Conservation (phyloP, 2,113 vertebrate genomes). For the Uria aalge region DNA sequence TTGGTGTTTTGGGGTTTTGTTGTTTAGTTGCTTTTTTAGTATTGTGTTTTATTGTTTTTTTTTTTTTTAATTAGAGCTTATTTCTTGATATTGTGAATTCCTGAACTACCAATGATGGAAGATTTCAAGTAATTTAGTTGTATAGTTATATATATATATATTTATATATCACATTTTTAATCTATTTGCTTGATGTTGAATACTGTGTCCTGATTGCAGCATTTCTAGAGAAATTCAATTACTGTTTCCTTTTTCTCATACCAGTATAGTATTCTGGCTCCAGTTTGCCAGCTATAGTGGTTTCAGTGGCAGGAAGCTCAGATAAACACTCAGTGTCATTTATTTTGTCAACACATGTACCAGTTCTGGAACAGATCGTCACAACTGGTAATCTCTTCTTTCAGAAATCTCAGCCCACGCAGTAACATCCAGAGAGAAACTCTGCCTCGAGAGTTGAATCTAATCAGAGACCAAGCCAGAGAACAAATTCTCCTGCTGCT, state of each 20-base stretch:
- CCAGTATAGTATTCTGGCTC: not conserved
- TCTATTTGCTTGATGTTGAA: not conserved
- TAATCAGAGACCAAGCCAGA: constrained; percentile 14
- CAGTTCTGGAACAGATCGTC: not conserved
- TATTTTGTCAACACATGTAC: not conserved
- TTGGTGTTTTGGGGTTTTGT: not conserved
- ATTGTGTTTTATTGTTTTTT: not conserved
- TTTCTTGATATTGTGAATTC: not conserved
- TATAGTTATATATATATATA: too few species aligned
- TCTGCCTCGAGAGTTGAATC: constrained; percentile 2
- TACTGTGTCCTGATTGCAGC: not conserved
- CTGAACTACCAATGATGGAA: not conserved
- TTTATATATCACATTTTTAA: not conserved
- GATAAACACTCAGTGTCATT: not conserved
- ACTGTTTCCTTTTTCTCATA: not conserved
- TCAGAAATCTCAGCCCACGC: not conserved
- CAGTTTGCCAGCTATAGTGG: not conserved
- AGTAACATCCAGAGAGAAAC: not conserved
- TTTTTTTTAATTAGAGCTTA: not conserved
- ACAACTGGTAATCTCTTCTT: not conserved
- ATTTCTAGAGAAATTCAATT: not conserved
- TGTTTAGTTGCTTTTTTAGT: not conserved
- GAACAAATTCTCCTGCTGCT: constrained; percentile 34
- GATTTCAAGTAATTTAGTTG: not conserved
- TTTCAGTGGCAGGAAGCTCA: not conserved